Evolutionary conservation across 2,797 vertebrate species (phyloP).

Genomic region (Tenualosa ilisha): DNA sequence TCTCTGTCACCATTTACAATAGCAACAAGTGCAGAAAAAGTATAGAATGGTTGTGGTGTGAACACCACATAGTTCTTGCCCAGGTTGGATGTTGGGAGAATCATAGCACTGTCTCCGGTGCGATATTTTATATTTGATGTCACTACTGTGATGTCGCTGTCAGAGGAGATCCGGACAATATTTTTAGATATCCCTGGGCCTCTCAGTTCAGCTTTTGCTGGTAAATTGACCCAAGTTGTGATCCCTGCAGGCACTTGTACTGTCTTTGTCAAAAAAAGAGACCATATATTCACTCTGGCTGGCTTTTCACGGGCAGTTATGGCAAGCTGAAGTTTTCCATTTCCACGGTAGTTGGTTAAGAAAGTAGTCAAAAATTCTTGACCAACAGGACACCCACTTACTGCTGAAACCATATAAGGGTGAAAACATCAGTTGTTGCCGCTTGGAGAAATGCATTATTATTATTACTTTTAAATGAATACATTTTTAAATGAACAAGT

Average conservation of each 20-base stretch:
- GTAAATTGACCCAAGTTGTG: constrained; percentile 47
- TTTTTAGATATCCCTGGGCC: constrained; percentile 30
- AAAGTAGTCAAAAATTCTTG: constrained; percentile 60
- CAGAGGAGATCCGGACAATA: constrained; percentile 52
- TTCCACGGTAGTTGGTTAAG: constrained; percentile 44
- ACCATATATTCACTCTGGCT: constrained; percentile 48
- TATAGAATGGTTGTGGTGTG: constrained; percentile 43
- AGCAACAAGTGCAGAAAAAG: constrained; percentile 31
- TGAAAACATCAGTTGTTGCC: background rate
- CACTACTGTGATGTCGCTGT: constrained; percentile 53
- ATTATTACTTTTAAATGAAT: too few species aligned
- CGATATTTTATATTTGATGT: constrained; percentile 46
- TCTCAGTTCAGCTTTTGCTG: constrained; percentile 35
- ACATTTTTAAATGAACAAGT: background rate
- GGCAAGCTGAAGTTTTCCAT: constrained; percentile 36
- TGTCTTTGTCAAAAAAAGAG: constrained; percentile 37
- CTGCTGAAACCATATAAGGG: constrained; percentile 24
- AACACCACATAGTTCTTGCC: constrained; percentile 52
- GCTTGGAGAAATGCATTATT: background rate
- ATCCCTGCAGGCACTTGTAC: constrained; percentile 37
- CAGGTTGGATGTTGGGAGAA: constrained; percentile 52
- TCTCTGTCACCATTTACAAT: constrained; percentile 53
- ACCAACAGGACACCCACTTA: constrained; percentile 53
- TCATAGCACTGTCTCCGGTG: constrained; percentile 54
- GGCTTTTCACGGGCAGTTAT: constrained; percentile 47